Percentiles rank a stretch among this genome's conserved stretches.
phyloP scores from a whole-genome alignment of 2,888 invertebrate genomes.

The Mystacides longicornis region DNA sequence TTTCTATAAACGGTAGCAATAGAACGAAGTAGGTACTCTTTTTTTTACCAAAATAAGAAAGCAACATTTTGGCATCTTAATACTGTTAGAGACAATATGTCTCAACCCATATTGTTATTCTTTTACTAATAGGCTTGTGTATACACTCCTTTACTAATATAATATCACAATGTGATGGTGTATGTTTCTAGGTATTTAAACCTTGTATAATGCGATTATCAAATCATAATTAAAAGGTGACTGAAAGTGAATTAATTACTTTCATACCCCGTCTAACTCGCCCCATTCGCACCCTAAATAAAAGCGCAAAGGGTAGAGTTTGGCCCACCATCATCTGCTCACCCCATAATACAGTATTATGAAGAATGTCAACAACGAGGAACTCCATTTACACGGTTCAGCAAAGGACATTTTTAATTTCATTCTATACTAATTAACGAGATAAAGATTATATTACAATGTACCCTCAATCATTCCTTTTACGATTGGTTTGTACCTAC shows the following conservation, averaged over 20 bases:
- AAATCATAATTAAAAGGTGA: slow-evolving; percentile 26
- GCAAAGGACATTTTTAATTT: no score
- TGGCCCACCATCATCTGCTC: slow-evolving; percentile 17
- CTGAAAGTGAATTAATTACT: slow-evolving; percentile 25
- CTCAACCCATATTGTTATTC: no score
- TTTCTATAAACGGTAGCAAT: no score
- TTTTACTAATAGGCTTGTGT: not conserved
- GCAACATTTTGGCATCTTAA: slow-evolving; percentile 5
- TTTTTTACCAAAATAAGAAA: not conserved
- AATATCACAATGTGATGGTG: not conserved
- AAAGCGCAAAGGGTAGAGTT: not conserved
- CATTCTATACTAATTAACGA: no score
- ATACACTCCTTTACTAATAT: not conserved
- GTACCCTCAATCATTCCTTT: no score
- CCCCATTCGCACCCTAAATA: slow-evolving; percentile 10
- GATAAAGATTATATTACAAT: no score
- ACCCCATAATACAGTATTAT: slow-evolving; percentile 14
- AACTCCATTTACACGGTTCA: not conserved
- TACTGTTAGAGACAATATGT: slow-evolving; percentile 20
- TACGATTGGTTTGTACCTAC: no score
- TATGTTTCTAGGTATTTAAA: no score
- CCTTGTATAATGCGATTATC: slow-evolving; percentile 25
- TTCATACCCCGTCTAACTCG: slow-evolving; percentile 7
- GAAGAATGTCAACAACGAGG: not conserved
- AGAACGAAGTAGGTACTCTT: no score